These are phyloP conservation scores for Gymnocypris eckloni DNA, from an alignment of 2,797 vertebrate genomes.

Conservation along the genomic window DNA sequence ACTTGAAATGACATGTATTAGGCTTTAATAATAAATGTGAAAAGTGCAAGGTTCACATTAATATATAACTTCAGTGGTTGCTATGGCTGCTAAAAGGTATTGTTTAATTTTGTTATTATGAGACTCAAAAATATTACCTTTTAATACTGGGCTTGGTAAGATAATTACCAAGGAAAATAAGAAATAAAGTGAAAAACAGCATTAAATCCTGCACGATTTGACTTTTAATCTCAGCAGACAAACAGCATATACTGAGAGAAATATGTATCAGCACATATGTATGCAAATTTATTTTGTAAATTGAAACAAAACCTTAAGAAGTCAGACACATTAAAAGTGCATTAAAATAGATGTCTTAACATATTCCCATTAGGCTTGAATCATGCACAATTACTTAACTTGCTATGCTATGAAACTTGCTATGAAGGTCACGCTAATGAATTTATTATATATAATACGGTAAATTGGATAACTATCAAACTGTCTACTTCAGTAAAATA, in stretches of 20 bases:
- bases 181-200: not conserved
- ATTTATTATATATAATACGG: not conserved
- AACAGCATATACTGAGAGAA: not conserved
- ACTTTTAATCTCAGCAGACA: not conserved
- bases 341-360: not conserved
- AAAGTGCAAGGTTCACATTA: not conserved
- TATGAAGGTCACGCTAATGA: not conserved
- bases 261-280: not conserved
- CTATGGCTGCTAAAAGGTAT: not conserved
- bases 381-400: not conserved
- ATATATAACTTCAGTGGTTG: not conserved
- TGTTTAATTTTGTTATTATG: not conserved
- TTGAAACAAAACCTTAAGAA: not conserved
- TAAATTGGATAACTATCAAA: not conserved
- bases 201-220: not conserved
- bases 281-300: not conserved
- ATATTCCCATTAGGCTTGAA: conserved; percentile 1
- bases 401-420: not conserved
- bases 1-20: not conserved
- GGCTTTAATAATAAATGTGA: not conserved
- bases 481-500: not conserved
- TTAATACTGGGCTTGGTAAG: not conserved
- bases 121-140: too few species aligned
- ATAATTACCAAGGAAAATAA: not conserved
- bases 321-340: not conserved